A percentile compares a stretch with the other conserved stretches of the same genome.
phyloP scores from a whole-genome alignment of 2,113 vertebrate species.

The Indicator maculatus region DNA sequence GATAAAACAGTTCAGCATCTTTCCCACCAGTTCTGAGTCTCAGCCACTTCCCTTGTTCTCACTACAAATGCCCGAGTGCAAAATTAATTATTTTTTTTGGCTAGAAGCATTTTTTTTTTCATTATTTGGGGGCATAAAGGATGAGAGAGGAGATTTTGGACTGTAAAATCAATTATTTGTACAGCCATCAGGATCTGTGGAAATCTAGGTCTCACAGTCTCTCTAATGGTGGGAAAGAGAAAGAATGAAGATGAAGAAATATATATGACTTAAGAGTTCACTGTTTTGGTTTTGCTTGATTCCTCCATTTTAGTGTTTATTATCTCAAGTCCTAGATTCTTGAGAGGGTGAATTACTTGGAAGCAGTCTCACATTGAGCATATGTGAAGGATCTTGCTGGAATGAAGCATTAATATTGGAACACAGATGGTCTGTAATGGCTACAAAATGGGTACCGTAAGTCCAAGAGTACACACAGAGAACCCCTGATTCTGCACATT shows the following conservation, averaged over 20 bases:
- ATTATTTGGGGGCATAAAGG: slow-evolving; percentile 56
- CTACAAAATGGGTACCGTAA: background rate
- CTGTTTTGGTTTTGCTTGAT: slow-evolving; percentile 35
- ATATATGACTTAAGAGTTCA: slow-evolving; percentile 28
- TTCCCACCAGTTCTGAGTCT: slow-evolving; percentile 3
- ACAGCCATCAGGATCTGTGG: slow-evolving; percentile 44
- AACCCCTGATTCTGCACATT: background rate
- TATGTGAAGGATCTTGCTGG: slow-evolving; percentile 44
- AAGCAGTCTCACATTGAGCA: slow-evolving; percentile 7
- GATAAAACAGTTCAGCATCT: background rate
- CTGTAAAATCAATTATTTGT: slow-evolving; percentile 71
- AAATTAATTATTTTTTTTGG: slow-evolving; percentile 23
- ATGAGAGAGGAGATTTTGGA: slow-evolving; percentile 54
- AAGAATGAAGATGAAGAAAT: slow-evolving; percentile 26
- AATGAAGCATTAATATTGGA: slow-evolving; percentile 13
- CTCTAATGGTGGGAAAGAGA: slow-evolving; percentile 57
- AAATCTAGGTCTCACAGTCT: slow-evolving; percentile 46
- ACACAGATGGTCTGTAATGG: background rate
- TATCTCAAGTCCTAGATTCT: slow-evolving; percentile 46
- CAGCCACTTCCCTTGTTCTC: background rate
- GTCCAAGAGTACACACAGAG: background rate
- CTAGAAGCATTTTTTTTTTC: slow-evolving; percentile 27
- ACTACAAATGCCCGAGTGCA: background rate
- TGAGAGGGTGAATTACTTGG: slow-evolving; percentile 22
- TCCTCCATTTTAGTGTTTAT: slow-evolving; percentile 58